Evolutionary conservation across 2,888 invertebrate genomes (phyloP), one percentile per base, ranked within the genome.

Genomic region (Dascillus cervinus): DNA sequence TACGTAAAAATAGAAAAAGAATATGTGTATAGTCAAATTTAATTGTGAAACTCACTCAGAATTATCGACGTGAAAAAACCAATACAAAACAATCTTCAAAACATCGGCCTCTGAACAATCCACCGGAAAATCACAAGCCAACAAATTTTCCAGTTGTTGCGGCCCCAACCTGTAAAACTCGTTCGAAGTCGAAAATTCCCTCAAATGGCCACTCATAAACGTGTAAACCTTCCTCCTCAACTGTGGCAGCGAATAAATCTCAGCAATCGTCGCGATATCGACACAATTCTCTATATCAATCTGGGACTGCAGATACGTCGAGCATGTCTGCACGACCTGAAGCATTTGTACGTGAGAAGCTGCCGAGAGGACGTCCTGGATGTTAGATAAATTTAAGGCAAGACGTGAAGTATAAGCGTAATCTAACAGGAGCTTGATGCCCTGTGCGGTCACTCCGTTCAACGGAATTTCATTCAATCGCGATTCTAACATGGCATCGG

Each of bases 251-350:
- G 75, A 74, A 59, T 81, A 82, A 3, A 76, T 73, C 57, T 82
- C 82, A 0, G 80, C 78, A 46, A 82, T 70, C 12, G 74, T 75
- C 1, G 75, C 76, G 39, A 82, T 74, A 49, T 81, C 79, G n/a
- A 79, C 72, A 57, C 80, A 82, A 56, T 81, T 82, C 32, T 81
- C 79, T 37, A 78, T 61, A 53, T 77, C 76, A 4, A 82, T 66
- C 53, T 79, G 77, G n/a, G 71, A 66, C 59, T 76, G 70, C 12
- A 82, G 60, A 49, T 75, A 82, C 38, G 70, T 69, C 1, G 77
- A 73, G 53, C 82, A 82, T 0, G 78, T 76, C 38, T 73, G 71
- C 3, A 81, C 74, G 2, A 82, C 77, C 6, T 77, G 72, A 21
- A 73, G 66, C 48, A 82, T 58, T 48, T 67, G 77, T 1, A 80